Percentiles rank a stretch among this genome's conserved stretches.
Evolutionary conservation across 2,797 vertebrate genomes (phyloP).

Genomic region (Syngnathus rostellatus): DNA sequence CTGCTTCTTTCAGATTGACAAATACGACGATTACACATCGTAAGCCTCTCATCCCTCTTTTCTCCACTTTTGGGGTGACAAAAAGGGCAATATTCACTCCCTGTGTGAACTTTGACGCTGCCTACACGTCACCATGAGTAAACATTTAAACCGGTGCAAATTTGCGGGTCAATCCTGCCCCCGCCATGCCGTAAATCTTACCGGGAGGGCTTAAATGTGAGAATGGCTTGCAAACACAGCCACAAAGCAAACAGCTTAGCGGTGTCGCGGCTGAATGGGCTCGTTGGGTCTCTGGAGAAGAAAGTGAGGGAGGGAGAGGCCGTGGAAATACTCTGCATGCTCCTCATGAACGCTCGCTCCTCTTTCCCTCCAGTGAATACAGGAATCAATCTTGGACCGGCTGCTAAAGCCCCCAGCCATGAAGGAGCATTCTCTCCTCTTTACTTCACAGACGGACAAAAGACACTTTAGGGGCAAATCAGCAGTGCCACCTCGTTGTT

Average conservation of each 20-base stretch:
- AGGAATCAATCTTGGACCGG: conserved; percentile 82
- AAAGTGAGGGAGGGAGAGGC: conserved; percentile 35
- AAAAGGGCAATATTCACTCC: conserved; percentile 56
- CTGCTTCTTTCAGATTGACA: conserved; percentile 56
- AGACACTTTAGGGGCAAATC: conserved; percentile 81
- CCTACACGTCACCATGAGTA: conserved; percentile 44
- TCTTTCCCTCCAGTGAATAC: conserved; percentile 84
- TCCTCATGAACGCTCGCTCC: conserved; percentile 85
- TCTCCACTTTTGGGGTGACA: conserved; percentile 7
- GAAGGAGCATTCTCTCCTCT: conserved; percentile 79
- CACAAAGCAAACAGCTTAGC: conserved; percentile 65
- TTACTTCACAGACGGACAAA: conserved; percentile 82
- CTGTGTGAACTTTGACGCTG: conserved; percentile 44
- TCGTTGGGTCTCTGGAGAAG: conserved; percentile 35
- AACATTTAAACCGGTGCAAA: conserved; percentile 59
- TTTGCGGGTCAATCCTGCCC: conserved; percentile 64
- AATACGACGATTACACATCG: conserved; percentile 59
- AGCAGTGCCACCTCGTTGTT: conserved; percentile 73
- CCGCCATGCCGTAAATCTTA: conserved; percentile 63
- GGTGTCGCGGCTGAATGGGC: conserved; percentile 50
- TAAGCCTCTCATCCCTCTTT: conserved; percentile 38
- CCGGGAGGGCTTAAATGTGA: conserved; percentile 55
- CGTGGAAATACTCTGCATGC: conserved; percentile 82
- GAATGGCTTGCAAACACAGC: conserved; percentile 52
- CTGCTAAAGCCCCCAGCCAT: conserved; percentile 75